Base-by-base conservation (phyloP, 2,888 invertebrate species). In the Prostheceraeus crozeri region DNA sequence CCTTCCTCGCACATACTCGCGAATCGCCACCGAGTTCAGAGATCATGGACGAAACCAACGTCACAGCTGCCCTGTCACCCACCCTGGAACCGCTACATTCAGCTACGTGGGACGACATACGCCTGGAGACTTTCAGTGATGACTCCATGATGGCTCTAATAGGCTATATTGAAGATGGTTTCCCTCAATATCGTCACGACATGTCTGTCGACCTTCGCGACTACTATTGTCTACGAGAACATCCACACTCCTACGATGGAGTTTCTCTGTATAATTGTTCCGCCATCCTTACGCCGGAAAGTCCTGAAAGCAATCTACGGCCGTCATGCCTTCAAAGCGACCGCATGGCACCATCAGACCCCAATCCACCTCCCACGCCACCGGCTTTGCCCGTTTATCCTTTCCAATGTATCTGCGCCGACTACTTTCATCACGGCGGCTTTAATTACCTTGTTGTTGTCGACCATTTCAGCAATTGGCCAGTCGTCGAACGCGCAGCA, bases 381-480 rank as follows among this genome's bases (percentile, higher is more conserved):
- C 65, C 64, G 3, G 61, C 58, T n/a, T 31, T 27, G 14, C 61
- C 63, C 16, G 54, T 57, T 11, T 67, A 62, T 46, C 66, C 65
- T n/a, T 67, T 67, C 31, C 61, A 63, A 45, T 57, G 53, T 31
- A 28, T 63, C 2, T 62, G 61, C 23, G 61, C 61, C 4, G 28
- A 62, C 54, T 56, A 55, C 57, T 62, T 65, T 54, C 1, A n/a
- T 35, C 57, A 63, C 60, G 62, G 63, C 21, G 65, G 67, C 6
- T 33, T 8, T 33, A 60, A 61, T 46, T 67, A 65, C 54, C 58
- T 66, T 3, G 65, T 66, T 1, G 51, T 66, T 1, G 67, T 67
- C 1, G 67, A 67, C 59, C 35, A 65, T 21, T 68, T 64, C 46
- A 63, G 63, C 33, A 68, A 67, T 64, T 67, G 65, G 67, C 65